Conservation (phyloP, 2,888 invertebrate species). For the Eulithis testata region DNA sequence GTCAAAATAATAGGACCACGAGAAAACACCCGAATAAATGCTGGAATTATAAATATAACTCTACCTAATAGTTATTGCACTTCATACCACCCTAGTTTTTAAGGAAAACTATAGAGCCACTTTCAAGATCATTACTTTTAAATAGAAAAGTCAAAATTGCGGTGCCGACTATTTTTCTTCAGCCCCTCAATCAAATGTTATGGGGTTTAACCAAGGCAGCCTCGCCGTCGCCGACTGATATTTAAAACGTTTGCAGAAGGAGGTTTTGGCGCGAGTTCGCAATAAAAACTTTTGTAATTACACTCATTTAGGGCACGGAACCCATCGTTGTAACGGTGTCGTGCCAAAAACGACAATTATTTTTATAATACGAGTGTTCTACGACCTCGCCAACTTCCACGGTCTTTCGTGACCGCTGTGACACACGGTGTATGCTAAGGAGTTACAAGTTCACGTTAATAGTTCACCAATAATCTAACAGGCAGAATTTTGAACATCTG, state of each 20-base stretch:
- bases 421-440: conserved; percentile 12
- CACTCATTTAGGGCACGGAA: conserved; percentile 78
- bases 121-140: conserved; percentile 2
- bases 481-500: no score
- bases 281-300: conserved; percentile 84
- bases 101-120: background rate
- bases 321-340: conserved; percentile 75
- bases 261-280: conserved; percentile 77
- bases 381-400: conserved; percentile 55
- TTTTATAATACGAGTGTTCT: conserved; percentile 72
- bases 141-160: conserved; percentile 9
- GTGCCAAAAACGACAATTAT: conserved; percentile 81
- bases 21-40: background rate
- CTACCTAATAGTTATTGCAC: no score
- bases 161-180: conserved; percentile 8
- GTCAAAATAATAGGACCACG: no score
- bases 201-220: conserved; percentile 53
- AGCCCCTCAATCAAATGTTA: conserved; percentile 45
- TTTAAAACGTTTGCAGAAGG: conserved; percentile 58
- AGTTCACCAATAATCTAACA: background rate
- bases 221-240: conserved; percentile 52
- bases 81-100: background rate
- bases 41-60: background rate
- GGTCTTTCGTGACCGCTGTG: conserved; percentile 45
- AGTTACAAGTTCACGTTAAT: background rate